Conservation (phyloP, 2,797 vertebrate species). For the Crocodylus rhombifer region DNA sequence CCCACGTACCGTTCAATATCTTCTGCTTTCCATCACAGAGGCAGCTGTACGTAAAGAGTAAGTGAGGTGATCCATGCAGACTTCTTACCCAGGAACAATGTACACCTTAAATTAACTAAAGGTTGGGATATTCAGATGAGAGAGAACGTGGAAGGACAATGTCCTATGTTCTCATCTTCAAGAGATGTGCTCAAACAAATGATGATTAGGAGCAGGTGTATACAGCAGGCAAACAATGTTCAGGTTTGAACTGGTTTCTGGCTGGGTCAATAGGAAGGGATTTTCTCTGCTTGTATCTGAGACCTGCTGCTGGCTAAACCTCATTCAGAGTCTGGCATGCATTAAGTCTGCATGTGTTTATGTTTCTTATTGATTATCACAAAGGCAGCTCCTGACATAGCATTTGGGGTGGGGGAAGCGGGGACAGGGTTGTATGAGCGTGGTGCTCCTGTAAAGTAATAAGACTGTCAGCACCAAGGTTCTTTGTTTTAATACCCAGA, state of each 20-base stretch:
- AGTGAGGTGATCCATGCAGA: slow-evolving; percentile 11
- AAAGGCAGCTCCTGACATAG: slow-evolving; percentile 31
- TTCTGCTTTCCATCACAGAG: slow-evolving; percentile 25
- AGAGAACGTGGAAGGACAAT: not conserved
- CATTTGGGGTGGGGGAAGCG: not conserved
- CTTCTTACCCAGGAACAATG: not conserved
- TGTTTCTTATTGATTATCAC: not conserved
- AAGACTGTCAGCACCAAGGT: not conserved
- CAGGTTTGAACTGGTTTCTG: slow-evolving; percentile 52
- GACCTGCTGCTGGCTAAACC: slow-evolving; percentile 56
- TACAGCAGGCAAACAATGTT: slow-evolving; percentile 33
- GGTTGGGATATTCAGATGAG: not conserved
- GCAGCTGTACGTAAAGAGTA: not conserved
- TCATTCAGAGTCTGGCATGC: slow-evolving; percentile 46
- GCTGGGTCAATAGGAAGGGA: slow-evolving; percentile 62
- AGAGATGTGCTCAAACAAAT: not conserved
- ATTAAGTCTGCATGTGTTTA: slow-evolving; percentile 46
- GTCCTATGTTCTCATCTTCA: not conserved
- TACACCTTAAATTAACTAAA: not conserved
- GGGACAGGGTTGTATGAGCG: not conserved
- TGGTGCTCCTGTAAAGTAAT: not conserved
- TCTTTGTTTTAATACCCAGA: not conserved
- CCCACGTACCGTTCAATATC: not conserved
- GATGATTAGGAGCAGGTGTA: not conserved
- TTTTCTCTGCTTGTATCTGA: slow-evolving; percentile 47